Evolutionary conservation across 2,797 vertebrate species (phyloP), one percentile per base, ranked within the genome.

Genomic region (Oreochromis mossambicus): DNA sequence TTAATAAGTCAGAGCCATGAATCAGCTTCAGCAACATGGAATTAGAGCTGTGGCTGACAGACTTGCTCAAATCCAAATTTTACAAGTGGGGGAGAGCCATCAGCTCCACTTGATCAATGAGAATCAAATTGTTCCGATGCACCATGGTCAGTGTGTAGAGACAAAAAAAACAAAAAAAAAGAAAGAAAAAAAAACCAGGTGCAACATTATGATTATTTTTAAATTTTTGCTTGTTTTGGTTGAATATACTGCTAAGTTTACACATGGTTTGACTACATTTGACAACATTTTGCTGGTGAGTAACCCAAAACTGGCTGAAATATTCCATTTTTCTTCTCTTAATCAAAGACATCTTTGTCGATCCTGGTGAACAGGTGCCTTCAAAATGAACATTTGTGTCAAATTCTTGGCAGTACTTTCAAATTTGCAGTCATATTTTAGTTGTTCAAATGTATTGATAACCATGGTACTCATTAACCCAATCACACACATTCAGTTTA

Each of bases 1-100:
- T 15, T 81, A 85, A 91, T 77, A 52, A 89, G 88, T 77, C 36
- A 15, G 61, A 90, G 48, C 29, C 75, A 78, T 61, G 83, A 91
- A 90, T 93, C 89, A 63, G 79, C 82, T 81, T 51, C 56, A 54
- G 66, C 17, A 17, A 83, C 61, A 17, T 56, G 8, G 46, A 88
- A 80, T 89, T 41, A 50, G 26, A 85, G 80, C 38, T 54, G 52
- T 38, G 81, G 80, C 76, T 52, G 19, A 54, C 46, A 32, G 10
- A 19, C 32, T 61, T 70, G 12, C 38, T 80, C 26, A 26, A 66
- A 75, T 83, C 54, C n/a, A 34, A 32, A 58, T 83, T 77, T 87
- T 83, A 61, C 36, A 56, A 70, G 52, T 80, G 58, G 21, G 9
- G 12, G 21, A 21, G 63, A 50, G 29, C 9, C 1, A 7, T 70